Base-by-base conservation (phyloP, 2,113 vertebrate species). In the Tupaia tana region DNA sequence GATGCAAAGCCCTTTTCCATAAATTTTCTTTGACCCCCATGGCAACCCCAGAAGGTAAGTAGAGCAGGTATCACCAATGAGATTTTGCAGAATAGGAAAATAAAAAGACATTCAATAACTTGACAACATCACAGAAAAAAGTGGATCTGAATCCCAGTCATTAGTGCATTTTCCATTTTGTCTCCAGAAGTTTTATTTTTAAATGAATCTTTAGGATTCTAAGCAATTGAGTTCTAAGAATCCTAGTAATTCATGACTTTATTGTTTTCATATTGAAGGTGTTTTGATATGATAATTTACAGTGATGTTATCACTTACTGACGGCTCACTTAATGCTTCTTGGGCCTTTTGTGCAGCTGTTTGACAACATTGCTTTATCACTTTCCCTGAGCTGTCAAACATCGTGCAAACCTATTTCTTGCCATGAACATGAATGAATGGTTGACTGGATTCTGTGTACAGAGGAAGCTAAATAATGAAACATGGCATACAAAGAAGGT, bases 331-430 rank as follows among this genome's bases (percentile, higher is more conserved):
- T 96, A 77, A 95, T 93, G 91, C 54, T 82, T 97, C 89, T 94
- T 78, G 82, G 94, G 93, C 93, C 96, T 97, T 97, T 84, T 93
- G 58, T 73, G 81, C 79, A 94, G 67, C 79, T 98, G 96, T 97
- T 98, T 98, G 97, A 97, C 96, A 98, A 96, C 94, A 85, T 19
- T 83, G 63, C 83, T 97, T 97, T 94, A 93, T 98, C 86, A 94
- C 93, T 96, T 95, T 96, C 34, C 97, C 96, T 85, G 96, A 98
- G 97, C 98, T 97, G 97, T 98, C 98, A 98, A 98, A 98, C 90
- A 97, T n/a, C 56, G 83, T 97, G 96, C 27, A 96, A 97, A 92
- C 91, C 96, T 92, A 88, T 93, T 95, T 97, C 94, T 97, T 93
- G 91, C 59, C 95, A 95, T 89, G 74, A 83, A 89, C 95, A 97